Base-by-base conservation (phyloP, 2,113 vertebrate genomes). In the Condylura cristata region DNA sequence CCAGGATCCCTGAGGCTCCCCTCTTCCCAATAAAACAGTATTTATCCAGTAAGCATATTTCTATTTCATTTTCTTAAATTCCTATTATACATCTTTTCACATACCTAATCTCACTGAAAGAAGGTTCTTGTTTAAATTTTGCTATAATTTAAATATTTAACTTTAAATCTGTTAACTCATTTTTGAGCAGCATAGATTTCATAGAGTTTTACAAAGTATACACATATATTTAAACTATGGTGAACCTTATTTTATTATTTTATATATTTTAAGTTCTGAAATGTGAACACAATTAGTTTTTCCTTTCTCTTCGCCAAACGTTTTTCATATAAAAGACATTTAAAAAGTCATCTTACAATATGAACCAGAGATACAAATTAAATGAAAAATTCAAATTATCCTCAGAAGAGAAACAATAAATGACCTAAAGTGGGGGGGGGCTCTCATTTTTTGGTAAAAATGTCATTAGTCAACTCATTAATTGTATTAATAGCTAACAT, bases 381-480 rank as follows among this genome's bases (percentile, higher is more conserved):
- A 71, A 65, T 81, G 9, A 72, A 90, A 93, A 84, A 91, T 46
- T 85, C 5, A 82, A 92, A 72, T 65, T 86, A 1, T 37, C 44
- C 4, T 91, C 12, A 85, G 12, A 83, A 71, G 1, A 13, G 16
- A 80, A 87, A 84, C 5, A 76, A 90, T 60, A 61, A 93, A 80
- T 95, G 70, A 75, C 44, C 32, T 61, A 39, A 51, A 86, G 41
- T 26, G 12, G 34, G 17, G 5, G 16, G 11, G 24, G 44, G 39
- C 2, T 79, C 74, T 72, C 32, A 37, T 63, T 93, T 78, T 72
- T 58, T 39, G 2, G 6, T n/a, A 10, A 68, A 91, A 93, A 68
- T 58, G 11, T 65, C 74, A 97, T 65, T 81, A 78, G 86, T 86
- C 61, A 72, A 68, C 26, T 90, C 51, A 89, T 72, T 95, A 80